Base-by-base conservation (phyloP, 2,888 invertebrate genomes). In the Amphipyra berbera region DNA sequence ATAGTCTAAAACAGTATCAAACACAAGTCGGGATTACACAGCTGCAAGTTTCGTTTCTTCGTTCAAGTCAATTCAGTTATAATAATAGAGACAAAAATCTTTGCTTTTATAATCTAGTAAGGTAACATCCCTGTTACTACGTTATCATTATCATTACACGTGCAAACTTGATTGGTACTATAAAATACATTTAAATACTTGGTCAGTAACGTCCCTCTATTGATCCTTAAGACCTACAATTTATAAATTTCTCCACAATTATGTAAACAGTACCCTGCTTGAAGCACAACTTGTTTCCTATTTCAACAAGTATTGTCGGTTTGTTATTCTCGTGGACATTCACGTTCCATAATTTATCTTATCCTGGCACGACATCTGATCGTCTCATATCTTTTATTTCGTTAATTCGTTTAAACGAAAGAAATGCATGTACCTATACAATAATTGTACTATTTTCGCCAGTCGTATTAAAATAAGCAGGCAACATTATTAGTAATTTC, bases 251-350 rank as follows among this genome's bases (percentile, higher is more conserved):
- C 42, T 45, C 54, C 46, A 55, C 38, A 44, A 57, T 38, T 57
- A 49, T 61, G 42, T 54, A 65, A 70, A 53, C 55, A 70, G 63
- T 82, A 84, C 82, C 83, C 85, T 84, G 85, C 66, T 78, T 73
- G 48, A 74, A 73, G 66, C 67, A 70, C 70, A 72, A 76, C 71
- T 77, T 81, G 81, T 62, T 63, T 42, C 56, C 69, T 38, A 38
- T 9, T 27, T 42, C 79, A 73, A 78, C 81, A 81, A 77, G 79
- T 76, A 74, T 74, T 76, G 75, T 70, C 72, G 68, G 69, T 52
- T 45, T 40, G 30, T 48, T 52, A 44, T 64, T 53, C 15, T 53
- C 59, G 40, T 47, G 21, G 58, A 40, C 40, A 40, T 9, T 45
- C n/a, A 54, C 30, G 14, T 49, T 49, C 44, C 42, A 6, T 52